Evolutionary conservation across 2,888 invertebrate species (phyloP).

Genomic region (Eupithecia centaureata): DNA sequence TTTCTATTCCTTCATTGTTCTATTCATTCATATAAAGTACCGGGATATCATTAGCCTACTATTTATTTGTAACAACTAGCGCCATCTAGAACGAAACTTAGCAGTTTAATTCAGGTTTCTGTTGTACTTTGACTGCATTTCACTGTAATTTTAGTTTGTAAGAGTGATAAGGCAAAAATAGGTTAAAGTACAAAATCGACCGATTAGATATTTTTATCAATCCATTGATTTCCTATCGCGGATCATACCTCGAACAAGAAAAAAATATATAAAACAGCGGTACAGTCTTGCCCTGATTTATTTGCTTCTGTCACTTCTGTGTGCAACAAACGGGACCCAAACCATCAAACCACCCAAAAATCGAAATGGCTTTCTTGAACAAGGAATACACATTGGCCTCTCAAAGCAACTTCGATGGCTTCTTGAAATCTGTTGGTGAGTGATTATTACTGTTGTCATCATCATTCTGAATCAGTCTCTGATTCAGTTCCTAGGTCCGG

Average conservation of each 20-base stretch:
- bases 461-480: neutral
- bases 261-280: constrained; percentile 7
- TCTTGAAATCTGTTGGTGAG: constrained; percentile 51
- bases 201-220: constrained; percentile 8
- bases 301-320: constrained; percentile 14
- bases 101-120: neutral
- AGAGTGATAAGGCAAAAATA: neutral
- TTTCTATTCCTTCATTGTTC: too few species aligned
- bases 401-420: constrained; percentile 55
- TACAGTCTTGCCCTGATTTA: neutral
- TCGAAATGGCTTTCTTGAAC: constrained; percentile 53
- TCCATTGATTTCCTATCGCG: neutral
- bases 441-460: too few species aligned
- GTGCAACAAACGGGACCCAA: too few species aligned
- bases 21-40: too few species aligned
- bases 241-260: neutral
- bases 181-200: too few species aligned
- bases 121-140: neutral
- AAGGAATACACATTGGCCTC: constrained; percentile 50
- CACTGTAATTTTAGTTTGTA: neutral
- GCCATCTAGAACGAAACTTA: neutral
- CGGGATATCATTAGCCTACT: too few species aligned
- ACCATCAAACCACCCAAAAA: too few species aligned
- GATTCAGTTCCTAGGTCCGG: too few species aligned
- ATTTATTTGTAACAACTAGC: neutral